These are phyloP conservation scores for Gallinago solitaria DNA, from an alignment of 2,797 vertebrate genomes.

Conservation along the genomic window DNA sequence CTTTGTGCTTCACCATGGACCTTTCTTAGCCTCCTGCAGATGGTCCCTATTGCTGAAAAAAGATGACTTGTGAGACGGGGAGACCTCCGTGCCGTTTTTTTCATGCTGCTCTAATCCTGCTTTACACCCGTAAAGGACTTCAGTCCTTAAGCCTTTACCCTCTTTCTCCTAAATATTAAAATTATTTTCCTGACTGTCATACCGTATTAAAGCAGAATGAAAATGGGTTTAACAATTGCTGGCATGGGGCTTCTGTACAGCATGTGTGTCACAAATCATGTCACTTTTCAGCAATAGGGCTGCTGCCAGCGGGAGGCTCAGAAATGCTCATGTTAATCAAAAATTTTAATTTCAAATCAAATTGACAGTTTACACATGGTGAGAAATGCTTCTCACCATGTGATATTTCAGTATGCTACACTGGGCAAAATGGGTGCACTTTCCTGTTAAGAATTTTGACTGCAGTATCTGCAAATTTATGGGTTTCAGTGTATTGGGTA, in stretches of 20 bases:
- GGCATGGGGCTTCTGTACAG: constrained; percentile 70
- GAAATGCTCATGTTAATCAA: constrained; percentile 75
- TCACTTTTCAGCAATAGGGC: constrained; percentile 73
- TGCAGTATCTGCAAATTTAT: constrained; percentile 52
- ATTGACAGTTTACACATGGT: constrained; percentile 70
- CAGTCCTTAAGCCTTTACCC: constrained; percentile 45
- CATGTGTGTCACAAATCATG: constrained; percentile 75
- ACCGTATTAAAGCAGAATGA: constrained; percentile 67
- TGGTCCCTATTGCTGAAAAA: constrained; percentile 56
- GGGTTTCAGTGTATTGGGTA: constrained; percentile 64
- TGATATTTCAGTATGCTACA: constrained; percentile 67
- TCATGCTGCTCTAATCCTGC: constrained; percentile 23
- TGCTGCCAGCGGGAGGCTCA: constrained; percentile 73
- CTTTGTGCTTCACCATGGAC: constrained; percentile 58
- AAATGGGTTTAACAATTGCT: constrained; percentile 70
- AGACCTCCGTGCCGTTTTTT: background rate
- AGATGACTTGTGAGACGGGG: constrained; percentile 28
- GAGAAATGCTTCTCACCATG: constrained; percentile 65
- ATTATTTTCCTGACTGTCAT: constrained; percentile 64
- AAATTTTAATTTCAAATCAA: constrained; percentile 77
- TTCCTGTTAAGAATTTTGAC: constrained; percentile 69
- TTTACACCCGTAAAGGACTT: constrained; percentile 44
- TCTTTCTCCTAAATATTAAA: constrained; percentile 65
- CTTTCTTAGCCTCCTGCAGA: constrained; percentile 64
- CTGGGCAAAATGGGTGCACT: constrained; percentile 71